Evolutionary conservation across 2,888 invertebrate genomes (phyloP).

Genomic region (Drosophila limbata): DNA sequence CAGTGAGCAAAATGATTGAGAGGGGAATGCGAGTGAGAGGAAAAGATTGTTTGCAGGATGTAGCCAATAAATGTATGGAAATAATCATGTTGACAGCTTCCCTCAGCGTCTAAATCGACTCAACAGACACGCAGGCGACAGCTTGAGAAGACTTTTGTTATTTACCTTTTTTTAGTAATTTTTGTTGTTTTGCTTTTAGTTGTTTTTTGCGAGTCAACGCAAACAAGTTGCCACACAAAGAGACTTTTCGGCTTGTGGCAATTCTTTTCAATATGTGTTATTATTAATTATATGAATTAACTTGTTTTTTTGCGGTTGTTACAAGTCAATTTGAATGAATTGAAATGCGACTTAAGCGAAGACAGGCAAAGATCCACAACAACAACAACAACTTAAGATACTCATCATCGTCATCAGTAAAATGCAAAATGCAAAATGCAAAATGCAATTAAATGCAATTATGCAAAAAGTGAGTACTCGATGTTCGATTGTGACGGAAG

Average conservation of each 20-base stretch:
- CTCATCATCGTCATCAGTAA: constrained; percentile 30
- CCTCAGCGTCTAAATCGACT: constrained; percentile 16
- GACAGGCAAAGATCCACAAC: constrained; percentile 30
- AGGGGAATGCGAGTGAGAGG: too few species aligned
- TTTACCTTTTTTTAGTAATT: constrained; percentile 12
- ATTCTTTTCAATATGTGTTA: constrained; percentile 57
- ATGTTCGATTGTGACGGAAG: constrained; percentile 70
- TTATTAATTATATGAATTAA: constrained; percentile 74
- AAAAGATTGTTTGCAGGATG: constrained; percentile 45
- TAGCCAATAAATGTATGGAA: constrained; percentile 27
- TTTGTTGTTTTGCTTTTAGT: constrained; percentile 1
- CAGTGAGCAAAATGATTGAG: constrained; percentile 6
- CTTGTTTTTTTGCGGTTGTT: constrained; percentile 52
- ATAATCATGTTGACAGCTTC: constrained; percentile 34
- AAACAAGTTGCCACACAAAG: constrained; percentile 73
- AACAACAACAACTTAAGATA: constrained; percentile 2
- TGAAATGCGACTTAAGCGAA: constrained; percentile 53
- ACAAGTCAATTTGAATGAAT: constrained; percentile 45
- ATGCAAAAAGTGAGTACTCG: constrained; percentile 56
- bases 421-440: constrained; percentile 48
- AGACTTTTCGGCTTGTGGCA: constrained; percentile 56
- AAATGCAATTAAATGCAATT: constrained; percentile 71
- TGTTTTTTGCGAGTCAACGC: constrained; percentile 28
- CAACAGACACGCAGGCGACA: constrained; percentile 71
- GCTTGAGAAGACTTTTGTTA: constrained; percentile 20